These are phyloP conservation scores for Erebia palarica DNA, from an alignment of 2,888 invertebrate species.

Conservation along the genomic window DNA sequence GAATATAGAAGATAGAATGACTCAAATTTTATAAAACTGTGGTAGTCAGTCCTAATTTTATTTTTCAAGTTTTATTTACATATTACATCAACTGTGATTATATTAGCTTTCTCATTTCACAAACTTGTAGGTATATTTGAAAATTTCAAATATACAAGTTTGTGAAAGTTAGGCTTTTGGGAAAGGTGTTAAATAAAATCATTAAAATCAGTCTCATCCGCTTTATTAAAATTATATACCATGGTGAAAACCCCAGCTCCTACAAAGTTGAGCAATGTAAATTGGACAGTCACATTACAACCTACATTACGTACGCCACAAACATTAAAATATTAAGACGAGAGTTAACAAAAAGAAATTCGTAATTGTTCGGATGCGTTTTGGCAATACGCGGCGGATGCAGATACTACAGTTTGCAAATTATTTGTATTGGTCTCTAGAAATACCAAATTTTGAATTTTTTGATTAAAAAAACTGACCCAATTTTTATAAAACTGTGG, in stretches of 20 bases:
- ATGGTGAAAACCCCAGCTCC: conserved; percentile 36
- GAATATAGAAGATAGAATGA: too few species aligned
- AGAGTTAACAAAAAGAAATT: conserved; percentile 7
- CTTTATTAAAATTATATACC: conserved; percentile 58
- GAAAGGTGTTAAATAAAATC: conserved; percentile 43
- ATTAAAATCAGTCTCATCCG: conserved; percentile 66
- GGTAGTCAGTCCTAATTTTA: too few species aligned
- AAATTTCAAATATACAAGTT: too few species aligned
- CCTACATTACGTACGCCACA: background rate
- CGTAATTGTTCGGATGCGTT: background rate
- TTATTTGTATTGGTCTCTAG: background rate
- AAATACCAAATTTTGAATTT: too few species aligned
- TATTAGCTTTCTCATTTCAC: too few species aligned
- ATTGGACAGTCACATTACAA: conserved; percentile 42
- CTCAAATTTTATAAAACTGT: too few species aligned
- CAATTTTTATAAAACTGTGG: too few species aligned
- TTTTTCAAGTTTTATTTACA: too few species aligned
- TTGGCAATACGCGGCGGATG: background rate
- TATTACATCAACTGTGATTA: too few species aligned
- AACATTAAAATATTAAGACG: background rate
- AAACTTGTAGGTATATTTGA: too few species aligned
- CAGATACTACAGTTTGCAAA: background rate
- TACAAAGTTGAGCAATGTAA: conserved; percentile 59
- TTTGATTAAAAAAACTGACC: too few species aligned
- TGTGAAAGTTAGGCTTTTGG: too few species aligned